These are phyloP conservation scores for Eledona agricola DNA, from an alignment of 2,888 invertebrate species.

Conservation along the genomic window DNA sequence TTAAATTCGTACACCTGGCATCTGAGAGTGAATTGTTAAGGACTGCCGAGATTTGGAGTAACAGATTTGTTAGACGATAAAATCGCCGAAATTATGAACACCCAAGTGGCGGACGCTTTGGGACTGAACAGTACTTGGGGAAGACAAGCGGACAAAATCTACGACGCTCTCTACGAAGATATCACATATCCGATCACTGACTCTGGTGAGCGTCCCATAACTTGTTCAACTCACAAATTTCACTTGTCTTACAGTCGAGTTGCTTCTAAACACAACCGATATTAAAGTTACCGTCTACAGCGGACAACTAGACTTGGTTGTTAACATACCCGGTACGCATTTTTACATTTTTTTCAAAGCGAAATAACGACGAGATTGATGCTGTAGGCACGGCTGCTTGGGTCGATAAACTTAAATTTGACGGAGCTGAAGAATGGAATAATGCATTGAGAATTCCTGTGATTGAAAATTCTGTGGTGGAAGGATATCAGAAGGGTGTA, in stretches of 20 bases:
- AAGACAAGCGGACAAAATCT: constrained; percentile 68
- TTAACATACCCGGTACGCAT: constrained; percentile 76
- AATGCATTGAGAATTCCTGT: constrained; percentile 66
- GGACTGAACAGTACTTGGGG: constrained; percentile 73
- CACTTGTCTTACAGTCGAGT: constrained; percentile 67
- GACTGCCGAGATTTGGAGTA: no score
- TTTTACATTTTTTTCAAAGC: background rate
- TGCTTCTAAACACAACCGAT: constrained; percentile 72
- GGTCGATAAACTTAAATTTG: constrained; percentile 71
- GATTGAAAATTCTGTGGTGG: constrained; percentile 69
- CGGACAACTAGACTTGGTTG: constrained; percentile 86
- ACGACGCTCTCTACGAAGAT: constrained; percentile 68
- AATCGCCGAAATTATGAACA: constrained; percentile 73
- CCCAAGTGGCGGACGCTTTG: constrained; percentile 72
- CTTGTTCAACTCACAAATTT: constrained; percentile 4
- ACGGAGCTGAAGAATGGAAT: constrained; percentile 67
- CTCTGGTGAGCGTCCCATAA: no score
- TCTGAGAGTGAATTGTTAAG: no score
- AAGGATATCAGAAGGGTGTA: constrained; percentile 76
- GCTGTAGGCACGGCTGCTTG: constrained; percentile 62
- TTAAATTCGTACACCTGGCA: no score
- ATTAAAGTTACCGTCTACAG: constrained; percentile 76
- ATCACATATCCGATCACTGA: constrained; percentile 77
- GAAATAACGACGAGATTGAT: background rate
- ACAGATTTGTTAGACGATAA: no score